These are phyloP conservation scores for Scleropages formosus DNA, from an alignment of 2,797 vertebrate species.

Conservation along the genomic window DNA sequence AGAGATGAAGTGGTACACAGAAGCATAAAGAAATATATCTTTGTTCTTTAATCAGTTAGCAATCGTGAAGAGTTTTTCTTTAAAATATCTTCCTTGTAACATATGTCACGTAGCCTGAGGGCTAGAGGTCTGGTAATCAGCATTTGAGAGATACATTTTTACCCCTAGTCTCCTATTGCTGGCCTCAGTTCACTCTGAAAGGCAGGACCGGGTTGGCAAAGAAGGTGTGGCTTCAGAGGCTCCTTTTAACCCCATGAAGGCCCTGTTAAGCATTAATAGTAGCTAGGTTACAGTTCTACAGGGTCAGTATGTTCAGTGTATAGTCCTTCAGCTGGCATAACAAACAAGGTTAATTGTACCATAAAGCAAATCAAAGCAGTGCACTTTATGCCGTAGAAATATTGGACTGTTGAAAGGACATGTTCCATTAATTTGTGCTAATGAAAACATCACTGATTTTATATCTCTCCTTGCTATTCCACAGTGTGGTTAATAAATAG, in stretches of 20 bases:
- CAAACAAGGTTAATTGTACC: background rate
- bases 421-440: background rate
- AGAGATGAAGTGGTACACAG: no score
- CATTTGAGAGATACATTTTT: background rate
- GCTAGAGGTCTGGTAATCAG: slow-evolving; percentile 9
- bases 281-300: background rate
- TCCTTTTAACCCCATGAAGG: background rate
- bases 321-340: background rate
- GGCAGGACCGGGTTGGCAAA: no score
- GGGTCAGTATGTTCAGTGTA: background rate
- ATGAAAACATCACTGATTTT: background rate
- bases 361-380: background rate
- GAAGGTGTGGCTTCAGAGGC: background rate
- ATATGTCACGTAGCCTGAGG: no score
- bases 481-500: no score
- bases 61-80: no score
- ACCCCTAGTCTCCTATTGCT: background rate
- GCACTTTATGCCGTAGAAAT: background rate
- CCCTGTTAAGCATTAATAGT: background rate
- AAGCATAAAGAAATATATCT: background rate
- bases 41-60: background rate
- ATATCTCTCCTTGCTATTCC: background rate
- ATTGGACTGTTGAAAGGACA: background rate
- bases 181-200: background rate
- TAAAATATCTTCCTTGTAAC: no score